These are phyloP conservation scores for Oxycera nigricornis DNA, from an alignment of 2,888 invertebrate species.

Conservation along the genomic window DNA sequence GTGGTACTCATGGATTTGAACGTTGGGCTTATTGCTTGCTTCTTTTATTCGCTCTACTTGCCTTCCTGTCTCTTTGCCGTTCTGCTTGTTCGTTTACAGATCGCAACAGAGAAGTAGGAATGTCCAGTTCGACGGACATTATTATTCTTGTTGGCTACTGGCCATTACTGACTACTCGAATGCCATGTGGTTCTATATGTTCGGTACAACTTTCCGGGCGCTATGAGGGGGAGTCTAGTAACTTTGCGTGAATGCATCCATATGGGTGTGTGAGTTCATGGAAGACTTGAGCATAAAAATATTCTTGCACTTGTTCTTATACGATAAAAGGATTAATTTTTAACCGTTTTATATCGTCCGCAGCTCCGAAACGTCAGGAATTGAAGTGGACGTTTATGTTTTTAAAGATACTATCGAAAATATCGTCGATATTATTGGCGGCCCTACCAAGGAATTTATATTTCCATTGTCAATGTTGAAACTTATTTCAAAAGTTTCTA, in stretches of 20 bases:
- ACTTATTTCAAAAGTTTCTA: too few species aligned
- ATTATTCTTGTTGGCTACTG: conserved; percentile 32
- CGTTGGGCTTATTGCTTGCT: background rate
- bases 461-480: too few species aligned
- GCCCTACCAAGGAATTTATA: too few species aligned
- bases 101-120: background rate
- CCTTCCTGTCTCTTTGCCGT: background rate
- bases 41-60: background rate
- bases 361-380: too few species aligned
- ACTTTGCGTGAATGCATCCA: background rate
- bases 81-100: background rate
- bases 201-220: conserved; percentile 26
- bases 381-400: too few species aligned
- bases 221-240: background rate
- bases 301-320: background rate
- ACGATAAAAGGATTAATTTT: too few species aligned
- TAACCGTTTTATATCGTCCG: too few species aligned
- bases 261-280: too few species aligned
- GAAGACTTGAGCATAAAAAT: background rate
- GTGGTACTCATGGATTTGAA: background rate
- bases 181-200: background rate
- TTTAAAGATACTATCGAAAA: too few species aligned
- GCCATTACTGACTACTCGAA: conserved; percentile 25
- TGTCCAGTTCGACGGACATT: background rate
- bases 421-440: too few species aligned